phyloP scores from a whole-genome alignment of 2,888 invertebrate species.

The Cephus spinipes region DNA sequence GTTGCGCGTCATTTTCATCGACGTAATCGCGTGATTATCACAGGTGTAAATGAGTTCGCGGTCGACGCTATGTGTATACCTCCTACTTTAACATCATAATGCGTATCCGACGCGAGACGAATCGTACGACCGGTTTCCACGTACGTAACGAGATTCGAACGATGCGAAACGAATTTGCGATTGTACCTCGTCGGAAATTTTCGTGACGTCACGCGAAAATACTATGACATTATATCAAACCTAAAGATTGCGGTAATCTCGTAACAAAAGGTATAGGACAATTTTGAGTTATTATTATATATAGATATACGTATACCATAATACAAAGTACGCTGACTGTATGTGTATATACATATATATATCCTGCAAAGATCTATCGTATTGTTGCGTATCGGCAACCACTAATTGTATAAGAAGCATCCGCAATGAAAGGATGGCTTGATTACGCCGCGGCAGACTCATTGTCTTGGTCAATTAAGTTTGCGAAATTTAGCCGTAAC shows the following conservation, averaged over 20 bases:
- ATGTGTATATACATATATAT: no score
- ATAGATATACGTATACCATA: not conserved
- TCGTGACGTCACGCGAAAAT: not conserved
- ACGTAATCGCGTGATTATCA: conserved; percentile 51
- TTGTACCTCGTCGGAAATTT: not conserved
- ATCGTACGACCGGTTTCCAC: not conserved
- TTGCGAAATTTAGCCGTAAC: conserved; percentile 50
- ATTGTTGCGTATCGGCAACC: not conserved
- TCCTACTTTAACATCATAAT: not conserved
- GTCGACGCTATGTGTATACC: not conserved
- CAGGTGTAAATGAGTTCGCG: not conserved
- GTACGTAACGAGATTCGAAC: not conserved
- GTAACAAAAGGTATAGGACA: not conserved
- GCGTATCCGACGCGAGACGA: not conserved
- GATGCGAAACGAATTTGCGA: not conserved
- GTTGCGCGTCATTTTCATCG: conserved; percentile 43
- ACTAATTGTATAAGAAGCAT: not conserved
- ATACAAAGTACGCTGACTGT: not conserved
- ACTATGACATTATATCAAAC: not conserved
- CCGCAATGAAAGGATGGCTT: not conserved
- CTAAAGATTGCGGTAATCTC: not conserved
- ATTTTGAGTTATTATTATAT: not conserved
- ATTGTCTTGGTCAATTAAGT: conserved; percentile 61
- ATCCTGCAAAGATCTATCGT: not conserved
- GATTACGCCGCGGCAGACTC: conserved; percentile 21